A percentile compares a stretch with the other conserved stretches of the same genome.
phyloP scores from a whole-genome alignment of 2,888 invertebrate species.

The Lathronympha strigana region DNA sequence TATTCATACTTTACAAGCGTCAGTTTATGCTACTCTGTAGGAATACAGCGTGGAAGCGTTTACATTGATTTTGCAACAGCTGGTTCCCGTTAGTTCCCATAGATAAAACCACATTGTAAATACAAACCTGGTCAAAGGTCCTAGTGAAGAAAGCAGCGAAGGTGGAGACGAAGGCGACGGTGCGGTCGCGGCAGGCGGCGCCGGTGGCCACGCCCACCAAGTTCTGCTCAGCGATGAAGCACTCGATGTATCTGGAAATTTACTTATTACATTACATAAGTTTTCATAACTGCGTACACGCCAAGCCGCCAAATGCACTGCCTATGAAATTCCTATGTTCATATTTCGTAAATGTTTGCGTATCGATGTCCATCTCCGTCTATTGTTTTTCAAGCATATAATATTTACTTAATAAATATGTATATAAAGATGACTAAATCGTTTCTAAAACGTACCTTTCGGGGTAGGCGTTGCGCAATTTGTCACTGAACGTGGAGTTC shows the following conservation, averaged over 20 bases:
- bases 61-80: too few species aligned
- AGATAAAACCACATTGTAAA: background rate
- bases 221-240: slow-evolving; percentile 99
- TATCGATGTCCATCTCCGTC: too few species aligned
- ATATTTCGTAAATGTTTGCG: too few species aligned
- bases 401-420: background rate
- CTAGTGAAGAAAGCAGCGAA: slow-evolving; percentile 99
- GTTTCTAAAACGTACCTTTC: slow-evolving; percentile 69
- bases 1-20: too few species aligned
- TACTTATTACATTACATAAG: too few species aligned
- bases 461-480: slow-evolving; percentile 89
- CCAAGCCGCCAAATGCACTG: too few species aligned
- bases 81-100: background rate
- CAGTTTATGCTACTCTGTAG: too few species aligned
- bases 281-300: too few species aligned
- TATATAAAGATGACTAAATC: background rate
- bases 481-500: slow-evolving; percentile 98
- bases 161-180: slow-evolving; percentile 97
- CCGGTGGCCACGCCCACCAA: slow-evolving; percentile 98
- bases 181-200: slow-evolving; percentile 95
- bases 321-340: too few species aligned
- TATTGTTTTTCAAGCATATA: too few species aligned
- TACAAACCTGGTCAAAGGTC: slow-evolving; percentile 94
- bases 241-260: slow-evolving; percentile 93
- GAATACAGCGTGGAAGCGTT: too few species aligned